Conservation (phyloP, 2,113 vertebrate species). For the Leiothrix lutea region DNA sequence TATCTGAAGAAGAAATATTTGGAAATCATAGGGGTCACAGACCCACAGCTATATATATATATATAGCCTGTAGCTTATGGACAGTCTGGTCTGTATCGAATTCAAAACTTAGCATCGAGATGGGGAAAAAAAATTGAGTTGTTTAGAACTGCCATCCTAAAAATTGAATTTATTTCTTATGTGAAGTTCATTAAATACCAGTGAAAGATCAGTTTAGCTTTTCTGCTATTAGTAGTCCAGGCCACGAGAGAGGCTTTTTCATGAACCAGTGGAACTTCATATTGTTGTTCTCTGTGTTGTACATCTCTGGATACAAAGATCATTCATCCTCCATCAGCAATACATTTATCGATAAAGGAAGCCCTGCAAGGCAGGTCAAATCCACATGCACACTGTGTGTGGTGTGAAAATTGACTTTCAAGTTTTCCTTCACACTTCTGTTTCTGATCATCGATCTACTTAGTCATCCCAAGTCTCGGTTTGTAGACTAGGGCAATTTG, state of each 20-base stretch:
- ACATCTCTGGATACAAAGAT: not conserved
- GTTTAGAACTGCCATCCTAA: not conserved
- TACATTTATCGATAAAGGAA: not conserved
- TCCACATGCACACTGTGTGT: not conserved
- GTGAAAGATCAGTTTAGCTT: not conserved
- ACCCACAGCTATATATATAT: not conserved
- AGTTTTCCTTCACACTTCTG: not conserved
- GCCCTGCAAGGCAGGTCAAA: not conserved
- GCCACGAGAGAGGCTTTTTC: not conserved
- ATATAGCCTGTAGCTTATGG: not conserved
- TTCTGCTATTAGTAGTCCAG: not conserved
- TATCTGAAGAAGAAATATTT: not conserved
- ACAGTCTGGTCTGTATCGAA: not conserved
- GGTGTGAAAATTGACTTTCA: not conserved
- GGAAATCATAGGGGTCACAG: not conserved
- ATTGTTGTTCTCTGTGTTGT: not conserved
- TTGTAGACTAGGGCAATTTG: too few relatives aligned
- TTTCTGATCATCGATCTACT: not conserved
- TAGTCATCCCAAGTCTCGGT: not conserved
- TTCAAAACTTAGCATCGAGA: not conserved
- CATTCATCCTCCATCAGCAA: not conserved
- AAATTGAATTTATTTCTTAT: not conserved
- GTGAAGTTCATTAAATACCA: not conserved
- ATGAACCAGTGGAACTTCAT: not conserved
- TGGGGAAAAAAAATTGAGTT: rapidly evolving